Evolutionary conservation across 2,113 vertebrate species (phyloP).

Genomic region (Chaenocephalus aceratus): DNA sequence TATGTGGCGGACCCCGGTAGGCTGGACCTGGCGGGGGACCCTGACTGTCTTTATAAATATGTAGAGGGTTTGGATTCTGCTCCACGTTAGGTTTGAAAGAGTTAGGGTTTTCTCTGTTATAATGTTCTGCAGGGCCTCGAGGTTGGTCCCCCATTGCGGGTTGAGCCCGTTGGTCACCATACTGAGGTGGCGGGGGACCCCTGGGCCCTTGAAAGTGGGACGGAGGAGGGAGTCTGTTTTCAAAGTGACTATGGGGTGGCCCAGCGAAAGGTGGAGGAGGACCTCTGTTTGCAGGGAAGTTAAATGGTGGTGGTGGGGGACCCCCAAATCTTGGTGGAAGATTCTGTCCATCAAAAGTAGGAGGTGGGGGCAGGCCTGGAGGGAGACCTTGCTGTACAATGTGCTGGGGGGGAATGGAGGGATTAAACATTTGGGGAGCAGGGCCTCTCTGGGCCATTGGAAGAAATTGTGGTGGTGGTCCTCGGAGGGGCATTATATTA

Average conservation of each 20-base stretch:
- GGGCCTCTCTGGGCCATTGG: slow-evolving; percentile 78
- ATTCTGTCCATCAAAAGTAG: slow-evolving; percentile 84
- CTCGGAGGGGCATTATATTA: slow-evolving; percentile 82
- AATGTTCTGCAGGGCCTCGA: slow-evolving; percentile 71
- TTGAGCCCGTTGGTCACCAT: slow-evolving; percentile 86
- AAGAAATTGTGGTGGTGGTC: slow-evolving; percentile 74
- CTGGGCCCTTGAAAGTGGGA: slow-evolving; percentile 86
- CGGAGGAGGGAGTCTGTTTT: slow-evolving; percentile 85
- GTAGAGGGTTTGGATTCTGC: slow-evolving; percentile 61
- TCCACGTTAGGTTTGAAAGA: slow-evolving; percentile 74
- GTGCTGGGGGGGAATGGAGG: slow-evolving; percentile 85
- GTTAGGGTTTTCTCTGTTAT: slow-evolving; percentile 67
- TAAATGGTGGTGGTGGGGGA: slow-evolving; percentile 89
- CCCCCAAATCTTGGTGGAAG: slow-evolving; percentile 85
- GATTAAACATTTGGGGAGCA: slow-evolving; percentile 82
- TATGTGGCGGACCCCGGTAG: slow-evolving; percentile 75
- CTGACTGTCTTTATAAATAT: slow-evolving; percentile 76
- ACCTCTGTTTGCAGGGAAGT: slow-evolving; percentile 88
- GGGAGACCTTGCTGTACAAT: slow-evolving; percentile 83
- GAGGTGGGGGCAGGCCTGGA: slow-evolving; percentile 80
- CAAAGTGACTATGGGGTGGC: slow-evolving; percentile 81
- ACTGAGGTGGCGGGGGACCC: slow-evolving; percentile 84
- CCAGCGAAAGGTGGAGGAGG: slow-evolving; percentile 82
- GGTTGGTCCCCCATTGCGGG: slow-evolving; percentile 58
- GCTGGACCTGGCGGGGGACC: slow-evolving; percentile 57